Conservation (phyloP, 2,888 invertebrate species). For the Eupithecia dodoneata region DNA sequence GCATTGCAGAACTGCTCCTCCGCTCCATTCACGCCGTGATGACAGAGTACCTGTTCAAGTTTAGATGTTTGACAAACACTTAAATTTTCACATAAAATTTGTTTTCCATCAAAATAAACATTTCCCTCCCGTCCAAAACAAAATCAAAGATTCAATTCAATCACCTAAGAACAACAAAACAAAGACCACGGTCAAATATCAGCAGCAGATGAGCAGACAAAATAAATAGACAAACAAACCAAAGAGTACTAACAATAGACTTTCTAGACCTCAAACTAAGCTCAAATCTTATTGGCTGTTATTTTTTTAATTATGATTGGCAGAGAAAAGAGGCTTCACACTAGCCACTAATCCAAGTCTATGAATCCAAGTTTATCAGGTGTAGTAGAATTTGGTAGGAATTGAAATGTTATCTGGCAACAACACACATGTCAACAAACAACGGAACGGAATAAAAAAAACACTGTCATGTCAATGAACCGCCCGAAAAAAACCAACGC, state of each 20-base stretch:
- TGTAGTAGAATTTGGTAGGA: constrained; percentile 18
- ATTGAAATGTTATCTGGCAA: constrained; percentile 58
- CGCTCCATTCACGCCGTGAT: neutral
- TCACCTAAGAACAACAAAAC: no score
- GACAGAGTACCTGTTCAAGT: neutral
- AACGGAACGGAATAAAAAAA: constrained; percentile 58
- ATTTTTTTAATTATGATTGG: neutral
- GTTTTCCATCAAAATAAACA: neutral
- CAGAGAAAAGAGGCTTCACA: neutral
- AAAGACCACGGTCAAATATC: no score
- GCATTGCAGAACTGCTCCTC: neutral
- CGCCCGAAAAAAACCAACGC: constrained; percentile 77
- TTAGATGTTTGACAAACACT: neutral
- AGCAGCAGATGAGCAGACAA: no score
- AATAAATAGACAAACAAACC: neutral
- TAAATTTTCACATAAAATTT: neutral
- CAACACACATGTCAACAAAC: constrained; percentile 60
- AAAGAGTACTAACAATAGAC: no score
- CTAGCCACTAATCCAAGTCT: neutral
- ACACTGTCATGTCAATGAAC: constrained; percentile 80
- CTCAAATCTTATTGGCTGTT: constrained; percentile 12
- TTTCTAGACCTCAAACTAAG: neutral
- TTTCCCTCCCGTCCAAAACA: neutral
- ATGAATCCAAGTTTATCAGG: neutral
- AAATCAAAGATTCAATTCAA: no score